Evolutionary conservation across 2,888 invertebrate species (phyloP), one percentile per base, ranked within the genome.

Genomic region (Mylabris sibirica): DNA sequence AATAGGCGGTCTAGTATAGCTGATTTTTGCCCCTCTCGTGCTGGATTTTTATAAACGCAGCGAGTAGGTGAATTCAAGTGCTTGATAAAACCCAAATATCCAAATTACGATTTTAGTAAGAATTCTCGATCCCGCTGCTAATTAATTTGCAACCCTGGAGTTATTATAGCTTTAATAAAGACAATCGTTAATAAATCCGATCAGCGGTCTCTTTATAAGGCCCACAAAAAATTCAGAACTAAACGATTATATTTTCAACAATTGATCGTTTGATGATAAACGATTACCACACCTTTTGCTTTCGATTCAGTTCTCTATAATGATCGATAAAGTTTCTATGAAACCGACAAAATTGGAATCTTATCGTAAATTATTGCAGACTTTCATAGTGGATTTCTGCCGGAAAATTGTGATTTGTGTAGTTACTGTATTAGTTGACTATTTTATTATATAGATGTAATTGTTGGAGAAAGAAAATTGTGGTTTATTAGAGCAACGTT

Each of bases 211-310:
- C 20, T 14, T 38, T 65, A 64, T 34, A 22, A 53, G 5, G 57
- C 30, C 14, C 20, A 26, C 17, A 26, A 11, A 2, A 14, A 12
- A 49, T 64, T 64, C 30, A 11, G 34, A 64, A 34, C 3, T 49
- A 9, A 1, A 9, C 4, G 30, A 30, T 17, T 60, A 60, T 30
- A 20, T 60, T 12, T 2, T 14, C 3, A 38, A 60, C 75, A 59
- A 70, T 77, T 26, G 77, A 76, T 14, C 77, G 67, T 57, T 67
- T 77, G 8, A 72, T 71, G n/a, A 77, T 76, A 72, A 75, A 76
- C 24, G 63, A 57, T 49, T 3, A 71, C 67, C 4, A 24, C 63
- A 14, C 72, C 73, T 17, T 71, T 74, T 17, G 57, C 69, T 60
- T 73, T 73, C 14, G 77, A 76, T 2, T 74, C 76, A 8, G 53